phyloP scores from a whole-genome alignment of 1,140 invertebrate genomes.

The Caligus rogercresseyi region DNA sequence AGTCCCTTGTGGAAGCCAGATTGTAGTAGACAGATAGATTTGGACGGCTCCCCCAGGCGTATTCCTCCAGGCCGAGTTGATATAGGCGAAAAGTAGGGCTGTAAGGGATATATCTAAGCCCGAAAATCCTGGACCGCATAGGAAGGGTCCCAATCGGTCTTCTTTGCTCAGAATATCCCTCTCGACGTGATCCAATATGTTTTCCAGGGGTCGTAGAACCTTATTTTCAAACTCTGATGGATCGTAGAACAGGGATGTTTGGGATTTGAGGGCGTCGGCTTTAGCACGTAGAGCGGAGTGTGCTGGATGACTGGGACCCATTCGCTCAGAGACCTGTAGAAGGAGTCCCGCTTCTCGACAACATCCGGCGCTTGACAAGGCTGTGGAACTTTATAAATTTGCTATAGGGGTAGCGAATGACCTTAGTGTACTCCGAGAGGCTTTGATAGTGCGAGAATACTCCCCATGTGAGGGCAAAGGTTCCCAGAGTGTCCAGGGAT shows the following conservation, averaged over 20 bases:
- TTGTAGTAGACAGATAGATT: slow-evolving; percentile 2
- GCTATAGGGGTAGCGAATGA: not conserved
- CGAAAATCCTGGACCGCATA: not conserved
- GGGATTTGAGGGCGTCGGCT: not conserved
- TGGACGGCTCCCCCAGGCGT: not conserved
- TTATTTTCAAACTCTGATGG: not conserved
- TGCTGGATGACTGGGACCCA: not conserved
- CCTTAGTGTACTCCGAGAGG: not conserved
- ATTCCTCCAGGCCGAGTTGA: slow-evolving; percentile 13
- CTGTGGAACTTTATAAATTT: not conserved
- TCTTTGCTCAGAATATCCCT: not conserved
- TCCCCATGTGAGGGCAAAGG: not conserved
- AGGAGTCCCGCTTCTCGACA: not conserved
- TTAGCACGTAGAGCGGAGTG: not conserved
- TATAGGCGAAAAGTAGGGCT: not conserved
- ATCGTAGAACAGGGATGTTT: not conserved
- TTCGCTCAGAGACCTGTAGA: not conserved
- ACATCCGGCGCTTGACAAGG: not conserved
- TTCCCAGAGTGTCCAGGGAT: too few species aligned
- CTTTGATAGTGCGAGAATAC: not conserved
- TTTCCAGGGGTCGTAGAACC: not conserved
- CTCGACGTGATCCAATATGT: not conserved
- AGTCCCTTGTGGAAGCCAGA: not conserved
- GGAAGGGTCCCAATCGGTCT: not conserved
- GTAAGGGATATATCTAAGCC: not conserved